phyloP scores from a whole-genome alignment of 2,113 vertebrate genomes.

The Psittacula cyanocephala region DNA sequence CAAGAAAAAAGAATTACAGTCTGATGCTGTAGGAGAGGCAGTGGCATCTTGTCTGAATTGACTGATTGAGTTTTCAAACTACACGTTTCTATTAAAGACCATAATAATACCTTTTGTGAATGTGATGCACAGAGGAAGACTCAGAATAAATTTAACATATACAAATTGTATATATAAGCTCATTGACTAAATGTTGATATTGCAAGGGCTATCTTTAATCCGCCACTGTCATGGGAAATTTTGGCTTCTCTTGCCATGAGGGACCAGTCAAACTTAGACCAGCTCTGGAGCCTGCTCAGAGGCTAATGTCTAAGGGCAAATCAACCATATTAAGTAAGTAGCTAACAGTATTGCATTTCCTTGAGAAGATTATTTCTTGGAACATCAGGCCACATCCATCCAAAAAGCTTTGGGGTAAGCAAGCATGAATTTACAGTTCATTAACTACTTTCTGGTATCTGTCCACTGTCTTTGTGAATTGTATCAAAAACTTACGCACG shows the following conservation, averaged over 20 bases:
- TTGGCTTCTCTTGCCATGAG: fast-evolving
- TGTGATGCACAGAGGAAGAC: not conserved
- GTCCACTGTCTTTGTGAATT: not conserved
- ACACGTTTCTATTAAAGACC: not conserved
- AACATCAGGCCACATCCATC: not conserved
- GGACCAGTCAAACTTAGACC: not conserved
- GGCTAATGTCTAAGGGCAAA: not conserved
- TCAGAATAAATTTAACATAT: not conserved
- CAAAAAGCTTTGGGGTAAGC: not conserved
- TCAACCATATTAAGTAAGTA: not conserved
- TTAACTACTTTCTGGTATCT: not conserved
- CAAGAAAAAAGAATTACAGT: not conserved
- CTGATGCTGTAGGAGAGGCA: not conserved
- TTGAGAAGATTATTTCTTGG: not conserved
- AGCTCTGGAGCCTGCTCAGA: not conserved
- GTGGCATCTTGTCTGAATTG: not conserved
- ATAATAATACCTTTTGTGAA: not conserved
- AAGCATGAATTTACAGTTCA: not conserved
- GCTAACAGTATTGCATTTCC: not conserved
- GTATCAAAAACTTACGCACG: fast-evolving
- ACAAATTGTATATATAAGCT: not conserved
- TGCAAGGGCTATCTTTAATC: not conserved
- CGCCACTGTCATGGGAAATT: not conserved
- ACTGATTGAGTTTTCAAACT: not conserved
- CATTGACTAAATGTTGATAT: not conserved